Evolutionary conservation across 2,888 invertebrate genomes (phyloP).

Genomic region (Scotopteryx bipunctaria): DNA sequence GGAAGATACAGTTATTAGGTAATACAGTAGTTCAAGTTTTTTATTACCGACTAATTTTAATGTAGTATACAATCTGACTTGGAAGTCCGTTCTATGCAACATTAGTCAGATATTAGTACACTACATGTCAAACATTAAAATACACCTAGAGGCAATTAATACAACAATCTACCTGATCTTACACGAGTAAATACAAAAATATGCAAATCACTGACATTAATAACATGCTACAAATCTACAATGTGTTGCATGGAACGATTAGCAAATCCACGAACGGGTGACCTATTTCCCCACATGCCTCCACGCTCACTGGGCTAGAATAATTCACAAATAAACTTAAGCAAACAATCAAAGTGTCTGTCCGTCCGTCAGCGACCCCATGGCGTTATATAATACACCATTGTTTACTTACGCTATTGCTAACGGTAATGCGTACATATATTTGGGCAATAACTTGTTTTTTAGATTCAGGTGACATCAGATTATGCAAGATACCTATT

Average conservation of each 20-base stretch:
- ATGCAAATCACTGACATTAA: too few relatives aligned
- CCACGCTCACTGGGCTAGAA: slow-evolving; percentile 1
- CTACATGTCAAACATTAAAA: too few relatives aligned
- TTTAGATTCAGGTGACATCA: neutral
- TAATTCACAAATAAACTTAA: slow-evolving; percentile 2
- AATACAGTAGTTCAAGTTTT: too few relatives aligned
- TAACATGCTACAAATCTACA: too few relatives aligned
- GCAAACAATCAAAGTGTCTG: slow-evolving; percentile 15
- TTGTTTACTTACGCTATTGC: slow-evolving; percentile 13
- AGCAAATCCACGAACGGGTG: neutral
- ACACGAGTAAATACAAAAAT: too few relatives aligned
- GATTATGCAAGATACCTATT: neutral
- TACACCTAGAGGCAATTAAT: too few relatives aligned
- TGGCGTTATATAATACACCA: slow-evolving; percentile 18
- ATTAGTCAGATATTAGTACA: too few relatives aligned
- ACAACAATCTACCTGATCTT: too few relatives aligned
- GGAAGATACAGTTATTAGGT: too few relatives aligned
- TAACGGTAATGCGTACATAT: slow-evolving; percentile 6
- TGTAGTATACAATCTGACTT: too few relatives aligned
- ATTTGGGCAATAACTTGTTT: slow-evolving; percentile 16
- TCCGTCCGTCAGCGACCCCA: slow-evolving; percentile 7
- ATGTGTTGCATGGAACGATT: neutral
- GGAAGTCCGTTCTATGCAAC: too few relatives aligned
- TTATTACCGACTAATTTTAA: too few relatives aligned
- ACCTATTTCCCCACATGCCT: neutral